Evolutionary conservation across 2,888 invertebrate genomes (phyloP).

Genomic region (Lasioglossum zephyrum): DNA sequence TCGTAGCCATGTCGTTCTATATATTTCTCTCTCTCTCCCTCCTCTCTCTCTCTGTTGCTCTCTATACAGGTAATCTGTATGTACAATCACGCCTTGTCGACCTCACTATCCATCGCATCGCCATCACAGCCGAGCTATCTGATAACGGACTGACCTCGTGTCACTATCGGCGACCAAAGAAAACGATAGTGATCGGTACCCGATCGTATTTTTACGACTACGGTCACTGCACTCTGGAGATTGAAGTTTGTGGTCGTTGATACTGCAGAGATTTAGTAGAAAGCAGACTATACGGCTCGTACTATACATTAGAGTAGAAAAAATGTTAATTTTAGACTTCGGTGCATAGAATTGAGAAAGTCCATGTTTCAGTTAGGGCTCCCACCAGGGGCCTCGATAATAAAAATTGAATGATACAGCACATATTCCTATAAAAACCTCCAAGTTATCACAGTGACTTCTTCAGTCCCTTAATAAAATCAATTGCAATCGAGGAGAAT

Average conservation of each 20-base stretch:
- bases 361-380: background rate
- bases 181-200: background rate
- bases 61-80: background rate
- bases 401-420: background rate
- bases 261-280: background rate
- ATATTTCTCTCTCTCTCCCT: background rate
- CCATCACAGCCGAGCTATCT: background rate
- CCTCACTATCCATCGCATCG: background rate
- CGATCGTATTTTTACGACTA: background rate
- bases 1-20: background rate
- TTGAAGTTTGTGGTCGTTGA: background rate
- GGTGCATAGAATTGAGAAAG: background rate
- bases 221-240: background rate
- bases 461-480: too few relatives aligned
- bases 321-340: background rate
- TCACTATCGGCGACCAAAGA: background rate
- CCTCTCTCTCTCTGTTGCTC: background rate
- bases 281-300: background rate
- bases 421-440: background rate
- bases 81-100: background rate
- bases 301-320: background rate
- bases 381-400: background rate
- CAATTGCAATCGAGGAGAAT: too few relatives aligned
- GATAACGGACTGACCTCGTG: background rate
- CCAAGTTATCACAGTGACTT: background rate